These are phyloP conservation scores for Agrilus mali DNA, from an alignment of 2,888 invertebrate genomes.

Conservation along the genomic window DNA sequence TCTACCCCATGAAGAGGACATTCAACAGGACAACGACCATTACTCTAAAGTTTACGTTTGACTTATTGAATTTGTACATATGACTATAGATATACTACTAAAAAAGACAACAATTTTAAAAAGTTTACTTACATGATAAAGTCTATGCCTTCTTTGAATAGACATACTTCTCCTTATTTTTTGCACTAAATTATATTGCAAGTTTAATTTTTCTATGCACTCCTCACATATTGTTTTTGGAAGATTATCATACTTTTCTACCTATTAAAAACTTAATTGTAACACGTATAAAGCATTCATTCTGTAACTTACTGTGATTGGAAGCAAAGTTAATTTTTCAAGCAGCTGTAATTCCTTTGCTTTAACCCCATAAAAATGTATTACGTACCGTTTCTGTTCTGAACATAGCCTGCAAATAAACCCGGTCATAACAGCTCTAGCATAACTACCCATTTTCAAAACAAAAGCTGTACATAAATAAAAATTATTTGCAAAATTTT, in stretches of 20 bases:
- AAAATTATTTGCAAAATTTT: not conserved
- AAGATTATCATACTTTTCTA: constrained; percentile 37
- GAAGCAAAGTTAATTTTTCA: constrained; percentile 69
- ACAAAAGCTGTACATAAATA: not conserved
- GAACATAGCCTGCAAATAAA: constrained; percentile 78
- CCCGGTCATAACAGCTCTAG: constrained; percentile 67
- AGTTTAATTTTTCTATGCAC: constrained; percentile 41
- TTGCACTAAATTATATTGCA: constrained; percentile 38
- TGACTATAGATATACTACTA: not conserved
- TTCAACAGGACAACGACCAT: constrained; percentile 26
- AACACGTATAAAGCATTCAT: constrained; percentile 4
- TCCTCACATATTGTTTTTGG: constrained; percentile 54
- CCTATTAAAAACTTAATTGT: constrained; percentile 18
- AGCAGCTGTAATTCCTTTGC: constrained; percentile 62
- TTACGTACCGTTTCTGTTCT: constrained; percentile 71
- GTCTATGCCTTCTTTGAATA: constrained; percentile 24
- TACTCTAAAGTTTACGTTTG: constrained; percentile 19
- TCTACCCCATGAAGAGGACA: constrained; percentile 25
- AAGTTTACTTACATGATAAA: constrained; percentile 25
- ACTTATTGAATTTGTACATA: not conserved
- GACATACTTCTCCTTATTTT: constrained; percentile 33
- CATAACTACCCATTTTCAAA: constrained; percentile 64
- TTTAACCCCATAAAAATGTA: constrained; percentile 72
- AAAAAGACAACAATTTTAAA: not conserved
- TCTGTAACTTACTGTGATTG: constrained; percentile 56